Conservation (phyloP, 2,113 vertebrate species). For the Gobius niger region DNA sequence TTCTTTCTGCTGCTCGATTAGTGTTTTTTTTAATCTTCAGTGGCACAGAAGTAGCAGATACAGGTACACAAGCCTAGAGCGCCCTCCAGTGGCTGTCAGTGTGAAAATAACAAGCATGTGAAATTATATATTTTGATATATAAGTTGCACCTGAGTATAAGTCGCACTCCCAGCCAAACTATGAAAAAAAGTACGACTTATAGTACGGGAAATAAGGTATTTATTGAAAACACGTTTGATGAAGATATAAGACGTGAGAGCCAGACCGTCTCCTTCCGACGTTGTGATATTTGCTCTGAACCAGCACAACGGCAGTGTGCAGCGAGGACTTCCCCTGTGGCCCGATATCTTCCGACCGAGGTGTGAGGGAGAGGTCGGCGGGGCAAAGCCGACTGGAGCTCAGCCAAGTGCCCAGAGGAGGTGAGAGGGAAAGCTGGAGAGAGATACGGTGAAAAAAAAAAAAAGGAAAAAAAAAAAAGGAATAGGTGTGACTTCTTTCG, state of each 20-base stretch:
- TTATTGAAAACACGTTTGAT: slow-evolving; percentile 48
- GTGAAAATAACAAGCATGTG: no score
- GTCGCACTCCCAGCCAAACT: no score
- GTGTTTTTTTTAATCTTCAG: no score
- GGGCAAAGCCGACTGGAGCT: slow-evolving; percentile 3
- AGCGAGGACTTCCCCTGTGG: slow-evolving; percentile 51
- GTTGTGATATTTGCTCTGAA: slow-evolving; percentile 55
- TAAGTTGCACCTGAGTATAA: no score
- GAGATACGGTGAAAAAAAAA: slow-evolving; percentile 7
- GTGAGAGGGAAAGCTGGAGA: slow-evolving; percentile 46
- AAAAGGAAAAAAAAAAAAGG: not conserved
- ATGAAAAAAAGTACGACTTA: no score
- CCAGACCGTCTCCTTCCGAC: slow-evolving; percentile 39
- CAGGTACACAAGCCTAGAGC: no score
- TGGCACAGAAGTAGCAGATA: no score
- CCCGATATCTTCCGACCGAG: slow-evolving; percentile 36
- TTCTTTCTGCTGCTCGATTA: no score
- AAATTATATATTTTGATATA: no score
- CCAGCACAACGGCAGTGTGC: slow-evolving; percentile 24
- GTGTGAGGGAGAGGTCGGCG: slow-evolving; percentile 41
- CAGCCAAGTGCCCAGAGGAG: slow-evolving; percentile 35
- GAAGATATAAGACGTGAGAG: slow-evolving; percentile 23
- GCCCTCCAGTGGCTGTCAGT: no score
- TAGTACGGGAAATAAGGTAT: not conserved
- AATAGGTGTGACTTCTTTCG: slow-evolving; percentile 49